Base-by-base conservation (phyloP, 1,140 invertebrate species). In the Ptiloglossa arizonensis region DNA sequence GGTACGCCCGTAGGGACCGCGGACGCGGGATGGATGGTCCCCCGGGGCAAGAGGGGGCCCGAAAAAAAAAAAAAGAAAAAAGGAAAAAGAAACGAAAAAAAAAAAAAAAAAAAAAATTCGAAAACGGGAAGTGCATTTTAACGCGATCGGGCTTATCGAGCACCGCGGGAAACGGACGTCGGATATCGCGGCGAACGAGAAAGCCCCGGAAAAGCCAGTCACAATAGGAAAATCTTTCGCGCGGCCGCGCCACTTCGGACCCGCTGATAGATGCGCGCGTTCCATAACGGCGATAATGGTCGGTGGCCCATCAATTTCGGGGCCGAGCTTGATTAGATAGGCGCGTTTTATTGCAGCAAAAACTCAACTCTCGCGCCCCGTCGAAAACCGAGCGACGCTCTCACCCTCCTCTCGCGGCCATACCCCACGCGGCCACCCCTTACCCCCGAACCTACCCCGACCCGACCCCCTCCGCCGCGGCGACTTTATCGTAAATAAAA, bases 401-500 rank as follows among this genome's bases (percentile, higher is more conserved):
- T 32, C 19, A 6, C 41, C 29, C 32, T 44, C n/a, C 50, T 32
- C 48, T 6, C 60, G 59, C 29, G n/a, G 44, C 22, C 32, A n/a
- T n/a, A n/a, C n/a, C 0, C 38, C 11, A 11, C 24, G 52, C 24
- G 35, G 24, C 52, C 5, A 41, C 22, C 63, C 15, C 38, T n/a
- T 8, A n/a, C 9, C 2, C 35, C 62, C 38, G n/a, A n/a, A n/a
- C n/a, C 54, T n/a, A 15, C 54, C n/a, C 38, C 8, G 1, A 22
- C 5, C 8, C 15, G 0, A 24, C 2, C 59, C 15, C 19, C 52
- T 54, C 64, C 68, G 73, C 68, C 63, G 71, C 66, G 79, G 79
- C 81, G 76, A 89, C 89, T 90, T 90, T 87, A 86, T 89, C 88
- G 87, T 87, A 87, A 86, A 85, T 87, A 89, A 87, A 89, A 88